These are phyloP conservation scores for Scaptomyza parva DNA, from an alignment of 2,888 invertebrate species.

Conservation along the genomic window DNA sequence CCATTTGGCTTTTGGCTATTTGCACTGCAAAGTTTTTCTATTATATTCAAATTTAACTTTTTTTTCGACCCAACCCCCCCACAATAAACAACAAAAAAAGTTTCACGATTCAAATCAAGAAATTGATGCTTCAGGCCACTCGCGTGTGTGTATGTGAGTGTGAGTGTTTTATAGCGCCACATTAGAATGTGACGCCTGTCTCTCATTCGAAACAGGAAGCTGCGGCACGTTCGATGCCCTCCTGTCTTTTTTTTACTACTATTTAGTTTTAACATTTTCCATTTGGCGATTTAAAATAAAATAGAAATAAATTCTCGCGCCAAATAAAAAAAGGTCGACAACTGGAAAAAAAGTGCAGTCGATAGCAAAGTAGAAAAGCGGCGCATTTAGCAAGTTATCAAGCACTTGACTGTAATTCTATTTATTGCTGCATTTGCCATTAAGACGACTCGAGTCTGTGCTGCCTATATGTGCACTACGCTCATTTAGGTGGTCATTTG, in stretches of 20 bases:
- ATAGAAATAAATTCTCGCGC: conserved; percentile 59
- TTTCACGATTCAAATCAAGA: conserved; percentile 41
- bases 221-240: conserved; percentile 68
- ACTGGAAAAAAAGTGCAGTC: conserved; percentile 23
- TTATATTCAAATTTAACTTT: conserved; percentile 80
- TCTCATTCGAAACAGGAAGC: conserved; percentile 27
- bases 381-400: conserved; percentile 74
- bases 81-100: background rate
- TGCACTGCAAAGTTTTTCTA: conserved; percentile 72
- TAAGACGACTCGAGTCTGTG: conserved; percentile 41
- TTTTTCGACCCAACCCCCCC: conserved; percentile 27
- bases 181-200: conserved; percentile 37
- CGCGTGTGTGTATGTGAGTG: conserved; percentile 4
- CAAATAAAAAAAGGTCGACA: no score
- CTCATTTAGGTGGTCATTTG: background rate
- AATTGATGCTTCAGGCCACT: conserved; percentile 58
- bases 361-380: conserved; percentile 23
- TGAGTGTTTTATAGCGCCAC: conserved; percentile 37
- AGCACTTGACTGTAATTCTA: conserved; percentile 76
- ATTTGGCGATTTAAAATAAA: conserved; percentile 33
- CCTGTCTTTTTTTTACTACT: background rate
- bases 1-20: conserved; percentile 62
- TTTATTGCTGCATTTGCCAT: conserved; percentile 74
- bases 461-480: conserved; percentile 29
- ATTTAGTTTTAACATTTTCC: conserved; percentile 33